phyloP scores from a whole-genome alignment of 2,888 invertebrate genomes.

The Phasia obesa region DNA sequence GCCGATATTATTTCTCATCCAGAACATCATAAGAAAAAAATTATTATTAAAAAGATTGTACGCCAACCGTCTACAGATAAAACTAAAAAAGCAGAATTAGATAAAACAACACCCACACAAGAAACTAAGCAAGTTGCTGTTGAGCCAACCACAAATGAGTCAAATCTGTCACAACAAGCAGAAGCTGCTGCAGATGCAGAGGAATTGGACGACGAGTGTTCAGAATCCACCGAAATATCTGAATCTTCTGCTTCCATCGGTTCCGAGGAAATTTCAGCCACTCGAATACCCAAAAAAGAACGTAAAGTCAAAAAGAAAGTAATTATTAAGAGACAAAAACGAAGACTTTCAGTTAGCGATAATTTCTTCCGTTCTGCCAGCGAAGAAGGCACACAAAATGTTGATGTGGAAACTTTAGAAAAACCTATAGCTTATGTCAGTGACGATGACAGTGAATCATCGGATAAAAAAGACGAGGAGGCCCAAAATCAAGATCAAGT shows the following conservation, averaged over 20 bases:
- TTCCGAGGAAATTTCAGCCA: constrained; percentile 30
- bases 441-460: constrained; percentile 73
- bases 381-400: constrained; percentile 64
- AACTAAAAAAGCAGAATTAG: constrained; percentile 42
- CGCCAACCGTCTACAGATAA: constrained; percentile 75
- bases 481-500: constrained; percentile 68
- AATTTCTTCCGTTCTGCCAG: constrained; percentile 72
- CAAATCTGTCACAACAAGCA: background rate
- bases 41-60: constrained; percentile 75
- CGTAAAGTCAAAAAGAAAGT: constrained; percentile 80
- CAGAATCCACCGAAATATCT: constrained; percentile 45
- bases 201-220: constrained; percentile 45
- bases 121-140: constrained; percentile 21
- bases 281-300: constrained; percentile 75
- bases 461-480: constrained; percentile 71
- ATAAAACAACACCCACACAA: constrained; percentile 8
- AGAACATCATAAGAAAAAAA: constrained; percentile 76
- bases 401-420: constrained; percentile 80
- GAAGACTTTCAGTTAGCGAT: constrained; percentile 79
- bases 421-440: constrained; percentile 78
- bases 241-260: constrained; percentile 41
- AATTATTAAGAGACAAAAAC: constrained; percentile 80
- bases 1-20: constrained; percentile 74
- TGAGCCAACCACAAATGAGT: background rate
- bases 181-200: constrained; percentile 47